Base-by-base conservation (phyloP, 1,140 invertebrate species). In the Ceratina australensis region DNA sequence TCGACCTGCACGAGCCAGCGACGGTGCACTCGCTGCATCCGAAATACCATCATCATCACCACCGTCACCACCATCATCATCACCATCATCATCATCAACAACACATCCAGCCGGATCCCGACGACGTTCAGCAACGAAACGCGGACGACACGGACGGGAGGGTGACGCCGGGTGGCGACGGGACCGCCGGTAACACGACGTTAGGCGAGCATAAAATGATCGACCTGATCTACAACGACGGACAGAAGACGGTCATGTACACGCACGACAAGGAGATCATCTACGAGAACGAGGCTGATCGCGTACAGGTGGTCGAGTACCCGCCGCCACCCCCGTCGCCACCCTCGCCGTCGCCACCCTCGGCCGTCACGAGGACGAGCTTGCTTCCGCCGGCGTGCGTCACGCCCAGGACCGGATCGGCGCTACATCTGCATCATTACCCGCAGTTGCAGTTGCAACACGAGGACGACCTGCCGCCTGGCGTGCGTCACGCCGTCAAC, bases 191-290 rank as follows among this genome's bases (percentile, higher is more conserved):
- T 73, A 93, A 93, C 59, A 90, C 93, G 78, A 91, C 93, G 85
- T 92, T 94, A 72, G 93, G 91, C n/a, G 94, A 94, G 50, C 95
- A 94, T 84, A 95, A 87, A 92, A 95, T 91, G 77, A 96, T 96
- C 84, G 96, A 96, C 91, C 90, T 96, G 71, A 96, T 96, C 83
- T 96, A 96, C 89, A 95, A 96, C 87, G 96, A 96, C 82, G 96
- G 95, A 33, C 96, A 96, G 87, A 96, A 96, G 87, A 96, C 95
- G 0, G 95, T 96, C 26, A 96, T 96, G 87, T 96, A 96, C 84
- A 96, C 96, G 1, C 92, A 92, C 77, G 92, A 92, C 78, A 92
- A 92, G 56, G 92, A 92, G 83, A 92, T 92, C 74, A 92, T 92
- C 26, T 92, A 92, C 74, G 92, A 92, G 78, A 92, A 89, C 78